These are phyloP conservation scores for Poeciliopsis gracilis DNA, from an alignment of 2,797 vertebrate genomes.

Conservation along the genomic window DNA sequence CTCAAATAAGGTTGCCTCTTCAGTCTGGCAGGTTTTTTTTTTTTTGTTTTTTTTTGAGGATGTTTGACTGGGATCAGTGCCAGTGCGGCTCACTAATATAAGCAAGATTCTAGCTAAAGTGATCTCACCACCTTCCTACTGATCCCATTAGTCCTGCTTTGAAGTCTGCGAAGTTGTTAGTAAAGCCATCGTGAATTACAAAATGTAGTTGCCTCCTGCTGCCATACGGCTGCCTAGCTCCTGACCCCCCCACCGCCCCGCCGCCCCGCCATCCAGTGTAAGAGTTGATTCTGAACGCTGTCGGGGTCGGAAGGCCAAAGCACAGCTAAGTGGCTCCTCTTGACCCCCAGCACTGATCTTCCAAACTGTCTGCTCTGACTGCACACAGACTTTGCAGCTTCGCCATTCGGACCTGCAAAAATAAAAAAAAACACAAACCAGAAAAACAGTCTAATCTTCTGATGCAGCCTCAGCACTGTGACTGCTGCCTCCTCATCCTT, in stretches of 20 bases:
- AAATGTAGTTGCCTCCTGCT: slow-evolving; percentile 53
- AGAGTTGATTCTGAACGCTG: slow-evolving; percentile 65
- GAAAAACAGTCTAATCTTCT: slow-evolving; percentile 54
- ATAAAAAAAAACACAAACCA: too few species aligned
- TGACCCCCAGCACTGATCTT: slow-evolving; percentile 77
- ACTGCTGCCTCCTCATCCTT: slow-evolving; percentile 53
- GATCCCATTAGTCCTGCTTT: slow-evolving; percentile 65
- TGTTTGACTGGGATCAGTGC: slow-evolving; percentile 35
- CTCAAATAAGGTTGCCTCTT: slow-evolving; percentile 29
- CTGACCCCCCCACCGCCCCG: slow-evolving; percentile 48
- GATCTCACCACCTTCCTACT: slow-evolving; percentile 50
- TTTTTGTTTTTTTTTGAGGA: slow-evolving; percentile 32
- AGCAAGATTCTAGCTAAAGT: slow-evolving; percentile 46
- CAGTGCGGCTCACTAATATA: slow-evolving; percentile 52
- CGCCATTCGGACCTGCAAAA: slow-evolving; percentile 48
- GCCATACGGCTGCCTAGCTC: slow-evolving; percentile 58
- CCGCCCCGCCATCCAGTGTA: slow-evolving; percentile 26
- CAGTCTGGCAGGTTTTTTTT: slow-evolving; percentile 23
- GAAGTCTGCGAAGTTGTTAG: slow-evolving; percentile 59
- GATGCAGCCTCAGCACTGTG: slow-evolving; percentile 47
- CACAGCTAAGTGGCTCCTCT: slow-evolving; percentile 79
- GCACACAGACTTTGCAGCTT: slow-evolving; percentile 52
- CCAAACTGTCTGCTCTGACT: slow-evolving; percentile 68
- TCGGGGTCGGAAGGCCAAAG: slow-evolving; percentile 69
- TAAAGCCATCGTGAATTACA: slow-evolving; percentile 54